Conservation (phyloP, 2,888 invertebrate genomes). For the Cyrtodaria siliqua region DNA sequence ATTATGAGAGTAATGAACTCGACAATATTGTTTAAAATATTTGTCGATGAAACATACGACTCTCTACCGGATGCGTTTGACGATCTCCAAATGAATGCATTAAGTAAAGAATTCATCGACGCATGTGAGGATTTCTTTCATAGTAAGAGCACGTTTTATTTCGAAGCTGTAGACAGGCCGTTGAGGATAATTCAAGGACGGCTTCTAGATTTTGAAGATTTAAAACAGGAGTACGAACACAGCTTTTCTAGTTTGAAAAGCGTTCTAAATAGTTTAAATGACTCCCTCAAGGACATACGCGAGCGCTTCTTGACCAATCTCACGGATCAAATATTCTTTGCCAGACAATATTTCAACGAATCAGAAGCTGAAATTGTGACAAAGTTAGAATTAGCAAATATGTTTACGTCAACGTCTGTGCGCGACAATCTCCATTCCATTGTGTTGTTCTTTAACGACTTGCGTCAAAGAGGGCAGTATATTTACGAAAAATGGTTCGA, state of each 20-base stretch:
- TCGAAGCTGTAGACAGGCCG: slow-evolving; percentile 64
- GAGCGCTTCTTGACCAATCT: slow-evolving; percentile 25
- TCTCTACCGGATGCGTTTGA: slow-evolving; percentile 19
- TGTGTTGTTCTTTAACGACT: slow-evolving; percentile 65
- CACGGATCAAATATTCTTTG: slow-evolving; percentile 18
- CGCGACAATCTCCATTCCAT: slow-evolving; percentile 47
- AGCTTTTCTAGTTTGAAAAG: neutral
- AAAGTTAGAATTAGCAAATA: slow-evolving; percentile 49
- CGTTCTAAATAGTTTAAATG: slow-evolving; percentile 12
- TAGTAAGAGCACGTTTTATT: slow-evolving; percentile 68
- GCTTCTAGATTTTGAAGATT: slow-evolving; percentile 33
- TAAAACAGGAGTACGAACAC: slow-evolving; percentile 32
- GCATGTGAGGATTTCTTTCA: slow-evolving; percentile 65
- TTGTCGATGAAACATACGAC: slow-evolving; percentile 34
- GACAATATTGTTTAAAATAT: slow-evolving; percentile 26
- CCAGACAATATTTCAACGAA: slow-evolving; percentile 21
- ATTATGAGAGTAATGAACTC: slow-evolving; percentile 33
- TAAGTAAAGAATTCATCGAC: slow-evolving; percentile 49
- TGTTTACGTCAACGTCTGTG: slow-evolving; percentile 41
- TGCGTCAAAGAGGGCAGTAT: slow-evolving; percentile 61
- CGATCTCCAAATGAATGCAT: slow-evolving; percentile 26
- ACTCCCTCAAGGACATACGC: slow-evolving; percentile 19
- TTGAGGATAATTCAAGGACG: slow-evolving; percentile 49
- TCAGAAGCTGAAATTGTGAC: slow-evolving; percentile 16
- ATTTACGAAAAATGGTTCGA: slow-evolving; percentile 64